Conservation (phyloP, 2,888 invertebrate species). For the Papilio elwesi region DNA sequence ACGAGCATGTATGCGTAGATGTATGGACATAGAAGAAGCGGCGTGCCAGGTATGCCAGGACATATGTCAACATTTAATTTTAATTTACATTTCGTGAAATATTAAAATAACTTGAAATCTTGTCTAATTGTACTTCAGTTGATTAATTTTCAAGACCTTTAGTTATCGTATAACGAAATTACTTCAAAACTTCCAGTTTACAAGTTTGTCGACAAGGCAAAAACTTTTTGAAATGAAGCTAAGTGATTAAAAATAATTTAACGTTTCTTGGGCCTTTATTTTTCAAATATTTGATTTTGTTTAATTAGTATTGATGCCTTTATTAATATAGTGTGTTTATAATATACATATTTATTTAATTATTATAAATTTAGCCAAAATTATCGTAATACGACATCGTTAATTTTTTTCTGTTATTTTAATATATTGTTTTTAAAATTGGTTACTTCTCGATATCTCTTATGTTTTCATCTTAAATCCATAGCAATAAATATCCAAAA, state of each 20-base stretch:
- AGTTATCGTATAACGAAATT: slow-evolving; percentile 21
- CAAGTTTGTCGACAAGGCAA: slow-evolving; percentile 11
- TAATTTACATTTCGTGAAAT: not conserved
- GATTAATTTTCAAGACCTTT: slow-evolving; percentile 10
- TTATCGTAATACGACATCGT: too few species aligned
- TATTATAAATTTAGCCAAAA: too few species aligned
- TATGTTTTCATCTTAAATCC: too few species aligned
- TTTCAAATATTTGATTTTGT: not conserved
- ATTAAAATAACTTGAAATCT: not conserved
- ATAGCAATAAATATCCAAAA: too few species aligned
- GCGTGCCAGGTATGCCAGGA: not conserved
- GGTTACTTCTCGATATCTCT: too few species aligned
- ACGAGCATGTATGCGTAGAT: too few species aligned
- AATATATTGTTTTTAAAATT: too few species aligned
- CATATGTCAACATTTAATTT: not conserved
- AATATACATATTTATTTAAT: not conserved
- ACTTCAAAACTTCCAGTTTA: slow-evolving; percentile 24
- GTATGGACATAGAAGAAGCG: too few species aligned
- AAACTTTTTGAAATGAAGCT: slow-evolving; percentile 19
- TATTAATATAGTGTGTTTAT: not conserved
- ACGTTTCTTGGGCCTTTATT: not conserved
- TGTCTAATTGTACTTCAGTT: slow-evolving; percentile 11
- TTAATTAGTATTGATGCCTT: not conserved
- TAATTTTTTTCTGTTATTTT: too few species aligned
- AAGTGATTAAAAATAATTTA: slow-evolving; percentile 29